Conservation (phyloP, 2,113 vertebrate genomes). For the Paramisgurnus dabryanus region DNA sequence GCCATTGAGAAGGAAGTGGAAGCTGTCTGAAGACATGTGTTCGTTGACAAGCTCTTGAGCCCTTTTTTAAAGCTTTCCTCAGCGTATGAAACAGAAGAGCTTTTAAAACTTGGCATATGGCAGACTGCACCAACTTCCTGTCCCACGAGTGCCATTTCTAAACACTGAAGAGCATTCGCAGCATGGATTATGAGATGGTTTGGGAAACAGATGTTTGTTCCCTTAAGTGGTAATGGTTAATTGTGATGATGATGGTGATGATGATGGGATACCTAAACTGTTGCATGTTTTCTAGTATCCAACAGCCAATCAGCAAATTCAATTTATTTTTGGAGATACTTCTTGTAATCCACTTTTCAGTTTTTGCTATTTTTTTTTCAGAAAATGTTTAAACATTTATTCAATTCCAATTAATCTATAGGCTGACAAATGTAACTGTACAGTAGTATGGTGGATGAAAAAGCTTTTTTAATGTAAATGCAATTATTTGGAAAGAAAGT, state of each 20-base stretch:
- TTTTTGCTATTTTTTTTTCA: too few relatives aligned
- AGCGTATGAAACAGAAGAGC: slow-evolving; percentile 59
- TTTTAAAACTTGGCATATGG: slow-evolving; percentile 71
- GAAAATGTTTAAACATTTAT: too few relatives aligned
- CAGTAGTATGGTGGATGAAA: too few relatives aligned
- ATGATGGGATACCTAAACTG: slow-evolving; percentile 37
- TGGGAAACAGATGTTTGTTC: slow-evolving; percentile 67
- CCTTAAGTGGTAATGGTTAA: slow-evolving; percentile 56
- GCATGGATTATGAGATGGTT: slow-evolving; percentile 3
- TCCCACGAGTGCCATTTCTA: slow-evolving; percentile 44
- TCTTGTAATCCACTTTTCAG: too few relatives aligned
- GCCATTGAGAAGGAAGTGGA: slow-evolving; percentile 20
- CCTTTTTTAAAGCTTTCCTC: slow-evolving; percentile 59
- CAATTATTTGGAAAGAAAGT: too few relatives aligned
- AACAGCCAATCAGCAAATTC: neutral
- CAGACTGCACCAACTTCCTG: slow-evolving; percentile 40
- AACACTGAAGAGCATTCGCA: slow-evolving; percentile 9
- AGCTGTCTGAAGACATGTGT: slow-evolving; percentile 55
- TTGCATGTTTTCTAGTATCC: neutral
- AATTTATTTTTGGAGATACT: neutral
- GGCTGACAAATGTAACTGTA: too few relatives aligned
- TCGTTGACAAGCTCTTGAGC: slow-evolving; percentile 66
- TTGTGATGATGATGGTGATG: slow-evolving; percentile 52
- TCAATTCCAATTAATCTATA: too few relatives aligned
- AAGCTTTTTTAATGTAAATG: too few relatives aligned